phyloP scores from a whole-genome alignment of 1,140 invertebrate genomes.

The Chlorops oryzae region DNA sequence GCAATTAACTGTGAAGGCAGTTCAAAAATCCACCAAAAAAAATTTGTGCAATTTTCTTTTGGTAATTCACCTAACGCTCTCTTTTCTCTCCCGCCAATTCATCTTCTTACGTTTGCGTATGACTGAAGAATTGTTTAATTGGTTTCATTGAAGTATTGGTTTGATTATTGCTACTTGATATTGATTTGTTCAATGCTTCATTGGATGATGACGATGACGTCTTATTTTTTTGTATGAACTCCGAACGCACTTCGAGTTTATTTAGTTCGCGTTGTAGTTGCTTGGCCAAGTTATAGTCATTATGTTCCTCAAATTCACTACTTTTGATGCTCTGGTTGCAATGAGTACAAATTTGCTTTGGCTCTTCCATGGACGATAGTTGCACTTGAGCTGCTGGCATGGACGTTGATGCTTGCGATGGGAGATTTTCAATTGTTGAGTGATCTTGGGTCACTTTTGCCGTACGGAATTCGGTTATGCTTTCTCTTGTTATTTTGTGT shows the following conservation, averaged over 20 bases:
- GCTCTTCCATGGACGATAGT: too few relatives aligned
- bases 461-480: slow-evolving; percentile 30
- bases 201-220: slow-evolving; percentile 3
- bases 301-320: slow-evolving; percentile 58
- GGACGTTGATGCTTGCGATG: not conserved
- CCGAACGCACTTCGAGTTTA: slow-evolving; percentile 27
- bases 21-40: not conserved
- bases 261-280: slow-evolving; percentile 51
- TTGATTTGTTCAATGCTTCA: slow-evolving; percentile 20
- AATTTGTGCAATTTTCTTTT: too few relatives aligned
- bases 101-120: slow-evolving; percentile 29
- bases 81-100: too few relatives aligned
- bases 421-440: slow-evolving; percentile 3
- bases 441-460: too few relatives aligned
- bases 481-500: too few relatives aligned
- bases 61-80: too few relatives aligned
- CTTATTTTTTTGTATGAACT: slow-evolving; percentile 22
- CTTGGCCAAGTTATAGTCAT: slow-evolving; percentile 66
- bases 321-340: slow-evolving; percentile 56
- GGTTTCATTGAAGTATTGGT: slow-evolving; percentile 21
- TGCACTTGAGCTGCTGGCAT: slow-evolving; percentile 15
- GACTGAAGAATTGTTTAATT: slow-evolving; percentile 37
- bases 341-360: slow-evolving; percentile 55
- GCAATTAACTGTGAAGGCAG: not conserved
- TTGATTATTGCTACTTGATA: slow-evolving; percentile 11